A percentile compares a stretch with the other conserved stretches of the same genome.
Evolutionary conservation across 1,140 invertebrate genomes (phyloP).

Genomic region (Harpegnathos saltator): DNA sequence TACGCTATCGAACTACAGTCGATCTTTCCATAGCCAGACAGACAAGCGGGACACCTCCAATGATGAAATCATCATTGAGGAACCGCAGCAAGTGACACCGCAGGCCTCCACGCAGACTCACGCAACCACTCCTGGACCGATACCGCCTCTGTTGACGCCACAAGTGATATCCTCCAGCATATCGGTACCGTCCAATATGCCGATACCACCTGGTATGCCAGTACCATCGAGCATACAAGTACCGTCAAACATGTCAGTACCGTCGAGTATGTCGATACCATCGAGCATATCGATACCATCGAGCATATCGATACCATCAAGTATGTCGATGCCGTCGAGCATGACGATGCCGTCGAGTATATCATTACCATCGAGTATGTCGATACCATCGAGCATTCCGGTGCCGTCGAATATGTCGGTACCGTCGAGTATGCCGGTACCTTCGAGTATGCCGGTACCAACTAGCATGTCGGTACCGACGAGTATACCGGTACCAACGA

Average conservation of each 20-base stretch:
- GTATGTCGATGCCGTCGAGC: constrained; percentile 54
- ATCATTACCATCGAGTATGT: constrained; percentile 51
- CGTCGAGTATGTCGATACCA: neutral
- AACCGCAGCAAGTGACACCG: constrained; percentile 50
- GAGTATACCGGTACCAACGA: constrained; percentile 3
- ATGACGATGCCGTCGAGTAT: constrained; percentile 56
- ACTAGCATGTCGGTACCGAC: constrained; percentile 59
- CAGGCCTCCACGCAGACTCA: constrained; percentile 55
- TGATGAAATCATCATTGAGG: constrained; percentile 79
- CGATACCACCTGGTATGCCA: constrained; percentile 28
- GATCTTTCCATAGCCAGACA: constrained; percentile 62
- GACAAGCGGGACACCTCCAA: constrained; percentile 67
- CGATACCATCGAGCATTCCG: constrained; percentile 53
- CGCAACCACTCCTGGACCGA: constrained; percentile 13
- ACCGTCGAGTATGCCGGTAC: constrained; percentile 49
- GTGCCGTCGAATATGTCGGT: constrained; percentile 52
- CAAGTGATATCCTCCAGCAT: constrained; percentile 54
- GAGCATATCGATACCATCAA: constrained; percentile 25
- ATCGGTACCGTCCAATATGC: constrained; percentile 41
- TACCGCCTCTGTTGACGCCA: constrained; percentile 53
- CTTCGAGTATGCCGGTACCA: constrained; percentile 47
- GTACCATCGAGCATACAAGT: constrained; percentile 9
- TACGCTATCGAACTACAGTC: constrained; percentile 66
- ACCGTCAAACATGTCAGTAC: constrained; percentile 18
- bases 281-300: neutral